These are phyloP conservation scores for Sinohyriopsis cumingii DNA, from an alignment of 2,888 invertebrate species.

Conservation along the genomic window DNA sequence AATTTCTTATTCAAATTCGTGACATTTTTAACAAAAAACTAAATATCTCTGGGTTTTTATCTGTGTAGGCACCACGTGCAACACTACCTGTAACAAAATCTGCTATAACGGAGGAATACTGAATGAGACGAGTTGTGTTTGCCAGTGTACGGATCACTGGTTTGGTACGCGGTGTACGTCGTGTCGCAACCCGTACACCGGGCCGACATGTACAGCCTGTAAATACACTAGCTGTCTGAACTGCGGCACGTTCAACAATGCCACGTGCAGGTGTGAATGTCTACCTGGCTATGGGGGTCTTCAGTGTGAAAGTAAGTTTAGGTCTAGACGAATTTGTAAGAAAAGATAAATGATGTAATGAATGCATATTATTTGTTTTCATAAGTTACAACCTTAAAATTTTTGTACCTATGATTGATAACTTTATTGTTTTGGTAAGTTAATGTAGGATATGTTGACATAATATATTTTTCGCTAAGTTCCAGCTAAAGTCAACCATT, in stretches of 20 bases:
- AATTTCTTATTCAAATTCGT: too few relatives aligned
- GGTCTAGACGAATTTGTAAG: neutral
- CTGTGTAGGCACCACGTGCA: slow-evolving; percentile 19
- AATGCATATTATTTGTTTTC: too few relatives aligned
- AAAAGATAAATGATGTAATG: too few relatives aligned
- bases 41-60: too few relatives aligned
- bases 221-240: slow-evolving; percentile 15
- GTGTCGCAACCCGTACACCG: slow-evolving; percentile 23
- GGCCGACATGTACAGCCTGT: slow-evolving; percentile 24
- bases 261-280: slow-evolving; percentile 25
- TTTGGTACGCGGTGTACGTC: slow-evolving; percentile 18
- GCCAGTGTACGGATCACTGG: slow-evolving; percentile 25
- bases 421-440: too few relatives aligned
- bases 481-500: too few relatives aligned
- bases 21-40: too few relatives aligned
- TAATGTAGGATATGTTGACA: too few relatives aligned
- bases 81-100: slow-evolving; percentile 18
- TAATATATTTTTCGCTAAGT: too few relatives aligned
- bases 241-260: slow-evolving; percentile 16
- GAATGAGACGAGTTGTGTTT: slow-evolving; percentile 16
- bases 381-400: too few relatives aligned
- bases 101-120: slow-evolving; percentile 27
- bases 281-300: slow-evolving; percentile 16
- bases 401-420: too few relatives aligned
- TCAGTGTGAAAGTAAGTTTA: slow-evolving; percentile 20